phyloP scores from a whole-genome alignment of 2,888 invertebrate species.

The Biston betularia region DNA sequence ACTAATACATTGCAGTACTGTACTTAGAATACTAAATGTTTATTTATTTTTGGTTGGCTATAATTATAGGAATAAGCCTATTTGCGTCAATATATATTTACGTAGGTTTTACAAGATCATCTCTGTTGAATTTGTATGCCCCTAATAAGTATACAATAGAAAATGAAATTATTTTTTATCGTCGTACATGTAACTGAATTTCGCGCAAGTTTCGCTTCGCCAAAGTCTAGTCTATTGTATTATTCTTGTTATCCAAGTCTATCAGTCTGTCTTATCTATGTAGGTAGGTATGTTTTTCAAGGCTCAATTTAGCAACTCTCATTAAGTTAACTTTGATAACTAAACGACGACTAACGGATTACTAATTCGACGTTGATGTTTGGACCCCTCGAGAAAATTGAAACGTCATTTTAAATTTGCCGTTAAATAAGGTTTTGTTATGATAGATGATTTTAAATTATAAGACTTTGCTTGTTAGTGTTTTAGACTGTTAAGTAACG shows the following conservation, averaged over 20 bases:
- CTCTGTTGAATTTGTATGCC: too few relatives aligned
- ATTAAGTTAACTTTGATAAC: constrained; percentile 4
- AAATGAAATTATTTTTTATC: too few relatives aligned
- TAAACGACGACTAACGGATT: not conserved
- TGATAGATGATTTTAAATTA: constrained; percentile 3
- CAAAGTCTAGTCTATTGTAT: too few relatives aligned
- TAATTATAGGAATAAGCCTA: constrained; percentile 1
- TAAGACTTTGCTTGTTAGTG: constrained; percentile 7
- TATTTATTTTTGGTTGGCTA: constrained; percentile 30
- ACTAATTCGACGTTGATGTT: constrained; percentile 8
- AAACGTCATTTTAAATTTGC: constrained; percentile 24
- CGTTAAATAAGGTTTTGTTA: not conserved
- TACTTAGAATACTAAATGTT: constrained; percentile 42
- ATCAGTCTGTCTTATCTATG: not conserved
- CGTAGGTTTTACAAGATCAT: not conserved
- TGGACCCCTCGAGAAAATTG: constrained; percentile 20
- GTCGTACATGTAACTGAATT: too few relatives aligned
- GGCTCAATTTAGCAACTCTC: not conserved
- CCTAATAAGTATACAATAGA: too few relatives aligned
- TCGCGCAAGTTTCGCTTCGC: not conserved
- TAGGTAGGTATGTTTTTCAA: not conserved
- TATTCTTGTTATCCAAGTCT: too few relatives aligned
- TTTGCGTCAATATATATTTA: not conserved
- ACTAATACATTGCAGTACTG: constrained; percentile 37
- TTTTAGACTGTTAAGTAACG: constrained; percentile 22